Percentiles rank a stretch among this genome's conserved stretches.
These are phyloP conservation scores for Drosophila kanapiae DNA, from an alignment of 1,140 invertebrate species.

Conservation along the genomic window DNA sequence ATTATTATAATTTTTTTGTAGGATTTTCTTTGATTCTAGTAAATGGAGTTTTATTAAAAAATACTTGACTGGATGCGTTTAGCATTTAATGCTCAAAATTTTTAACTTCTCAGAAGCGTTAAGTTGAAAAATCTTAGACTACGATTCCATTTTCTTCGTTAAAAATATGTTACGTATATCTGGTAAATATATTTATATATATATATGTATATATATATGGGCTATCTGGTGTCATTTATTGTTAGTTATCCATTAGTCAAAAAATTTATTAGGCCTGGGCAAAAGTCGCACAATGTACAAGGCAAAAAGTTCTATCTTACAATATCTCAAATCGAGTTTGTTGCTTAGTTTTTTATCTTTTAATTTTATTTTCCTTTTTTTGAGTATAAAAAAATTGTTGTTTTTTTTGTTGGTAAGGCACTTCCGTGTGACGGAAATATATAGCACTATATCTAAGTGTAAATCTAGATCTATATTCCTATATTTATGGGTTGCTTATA, in stretches of 20 bases:
- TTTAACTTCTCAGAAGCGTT: conserved; percentile 78
- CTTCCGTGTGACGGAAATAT: conserved; percentile 85
- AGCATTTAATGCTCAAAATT: conserved; percentile 77
- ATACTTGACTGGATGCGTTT: conserved; percentile 58
- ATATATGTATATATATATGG: conserved; percentile 12
- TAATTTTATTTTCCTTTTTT: conserved; percentile 3
- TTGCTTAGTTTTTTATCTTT: conserved; percentile 21
- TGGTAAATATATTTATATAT: conserved; percentile 71
- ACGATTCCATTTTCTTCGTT: conserved; percentile 28
- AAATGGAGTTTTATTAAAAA: conserved; percentile 71
- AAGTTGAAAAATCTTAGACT: conserved; percentile 68
- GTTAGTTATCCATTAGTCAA: conserved; percentile 66
- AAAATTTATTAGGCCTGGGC: conserved; percentile 69
- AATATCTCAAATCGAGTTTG: conserved; percentile 35
- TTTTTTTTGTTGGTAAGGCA: conserved; percentile 71
- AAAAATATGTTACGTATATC: conserved; percentile 72
- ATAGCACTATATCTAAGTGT: conserved; percentile 65
- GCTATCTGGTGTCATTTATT: conserved; percentile 37
- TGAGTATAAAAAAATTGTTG: conserved; percentile 69
- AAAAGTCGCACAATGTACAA: conserved; percentile 79
- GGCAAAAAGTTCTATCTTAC: conserved; percentile 64
- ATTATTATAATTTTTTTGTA: conserved; percentile 8
- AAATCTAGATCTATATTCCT: conserved; percentile 53
- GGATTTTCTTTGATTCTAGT: conserved; percentile 36
- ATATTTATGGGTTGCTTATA: conserved; percentile 49